A percentile compares a stretch with the other conserved stretches of the same genome.
Conservation (phyloP, 2,797 vertebrate genomes). For the Epinephelus coioides region DNA sequence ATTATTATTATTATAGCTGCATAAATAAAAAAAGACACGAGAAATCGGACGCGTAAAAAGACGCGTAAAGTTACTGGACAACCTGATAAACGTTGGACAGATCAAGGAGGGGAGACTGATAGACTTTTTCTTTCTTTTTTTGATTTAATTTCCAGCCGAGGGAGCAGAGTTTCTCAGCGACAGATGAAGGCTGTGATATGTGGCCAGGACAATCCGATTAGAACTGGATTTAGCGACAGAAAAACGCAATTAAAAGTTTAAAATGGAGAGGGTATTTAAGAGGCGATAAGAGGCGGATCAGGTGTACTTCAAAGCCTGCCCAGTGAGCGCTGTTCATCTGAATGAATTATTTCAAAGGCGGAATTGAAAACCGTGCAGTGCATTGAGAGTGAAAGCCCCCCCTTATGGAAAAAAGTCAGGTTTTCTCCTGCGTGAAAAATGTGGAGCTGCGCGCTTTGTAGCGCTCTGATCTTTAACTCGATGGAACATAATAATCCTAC, state of each 20-base stretch:
- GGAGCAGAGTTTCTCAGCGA: slow-evolving; percentile 68
- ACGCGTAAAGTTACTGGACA: slow-evolving; percentile 11
- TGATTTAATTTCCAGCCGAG: slow-evolving; percentile 70
- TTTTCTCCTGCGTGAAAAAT: slow-evolving; percentile 51
- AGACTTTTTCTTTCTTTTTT: slow-evolving; percentile 1
- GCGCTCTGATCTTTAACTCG: slow-evolving; percentile 42
- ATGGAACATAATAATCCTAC: slow-evolving; percentile 51
- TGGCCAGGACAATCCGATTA: slow-evolving; percentile 80
- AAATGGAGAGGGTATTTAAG: slow-evolving; percentile 72
- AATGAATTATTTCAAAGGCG: slow-evolving; percentile 75
- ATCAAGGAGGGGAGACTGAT: slow-evolving; percentile 12
- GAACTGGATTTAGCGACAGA: slow-evolving; percentile 68
- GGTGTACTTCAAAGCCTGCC: slow-evolving; percentile 78
- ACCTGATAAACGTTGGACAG: slow-evolving; percentile 9
- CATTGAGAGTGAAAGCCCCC: slow-evolving; percentile 62
- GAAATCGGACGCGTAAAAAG: slow-evolving; percentile 34
- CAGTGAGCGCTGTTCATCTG: slow-evolving; percentile 71
- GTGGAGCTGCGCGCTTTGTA: slow-evolving; percentile 45
- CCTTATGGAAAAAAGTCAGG: slow-evolving; percentile 25
- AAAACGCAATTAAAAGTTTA: slow-evolving; percentile 85
- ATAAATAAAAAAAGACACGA: slow-evolving; percentile 56
- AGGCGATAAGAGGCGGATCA: slow-evolving; percentile 76
- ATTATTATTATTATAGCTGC: slow-evolving; percentile 69
- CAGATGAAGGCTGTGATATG: slow-evolving; percentile 76
- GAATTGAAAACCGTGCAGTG: slow-evolving; percentile 66